Base-by-base conservation (phyloP, 2,113 vertebrate genomes). In the Nannobrachium achirus region DNA sequence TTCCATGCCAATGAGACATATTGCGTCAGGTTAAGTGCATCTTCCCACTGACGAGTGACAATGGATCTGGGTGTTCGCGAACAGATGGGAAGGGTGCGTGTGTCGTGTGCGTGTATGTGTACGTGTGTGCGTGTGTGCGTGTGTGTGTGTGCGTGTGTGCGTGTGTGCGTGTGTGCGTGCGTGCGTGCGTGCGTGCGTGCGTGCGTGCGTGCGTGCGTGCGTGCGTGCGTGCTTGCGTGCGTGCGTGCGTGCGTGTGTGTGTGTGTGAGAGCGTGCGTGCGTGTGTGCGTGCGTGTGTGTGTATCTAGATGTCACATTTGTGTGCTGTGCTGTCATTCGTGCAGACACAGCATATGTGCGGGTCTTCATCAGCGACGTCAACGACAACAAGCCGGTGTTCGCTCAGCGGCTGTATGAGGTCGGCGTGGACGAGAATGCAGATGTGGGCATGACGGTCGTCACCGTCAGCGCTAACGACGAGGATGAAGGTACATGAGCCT, bases 301-400 rank as follows among this genome's bases (percentile, higher is more conserved):
- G 58, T 55, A 50, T 18, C 7, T 13, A 19, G 42, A 20, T n/a
- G n/a, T 0, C 25, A 33, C 57, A 73, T 44, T 3, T 16, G n/a
- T 58, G 11, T n/a, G 67, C 60, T 62, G 19, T 69, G 50, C 73
- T 79, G 64, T 81, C 66, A 8, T 80, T 83, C 62, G 61, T 78
- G 82, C 86, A 95, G 94, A 96, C 90, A 94, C 93, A 0, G 94
- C 93, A 9, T 94, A 94, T 14, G 93, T 95, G 88, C 92, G 88
- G 7, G 61, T 97, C 84, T 94, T 94, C 87, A 90, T 97, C 93
- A 95, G 92, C 4, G 95, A 96, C n/a, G 91, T 96, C 81, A 96
- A 96, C 46, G 95, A 96, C 92, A 97, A 97, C 94, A 95, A 94
- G 69, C 94, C 95, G 0, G 61, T 92, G 64, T 98, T 95, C 62